These are phyloP conservation scores for Echinometra lucunter DNA, from an alignment of 53 echinoderm and acorn worm genomes.

Conservation along the genomic window DNA sequence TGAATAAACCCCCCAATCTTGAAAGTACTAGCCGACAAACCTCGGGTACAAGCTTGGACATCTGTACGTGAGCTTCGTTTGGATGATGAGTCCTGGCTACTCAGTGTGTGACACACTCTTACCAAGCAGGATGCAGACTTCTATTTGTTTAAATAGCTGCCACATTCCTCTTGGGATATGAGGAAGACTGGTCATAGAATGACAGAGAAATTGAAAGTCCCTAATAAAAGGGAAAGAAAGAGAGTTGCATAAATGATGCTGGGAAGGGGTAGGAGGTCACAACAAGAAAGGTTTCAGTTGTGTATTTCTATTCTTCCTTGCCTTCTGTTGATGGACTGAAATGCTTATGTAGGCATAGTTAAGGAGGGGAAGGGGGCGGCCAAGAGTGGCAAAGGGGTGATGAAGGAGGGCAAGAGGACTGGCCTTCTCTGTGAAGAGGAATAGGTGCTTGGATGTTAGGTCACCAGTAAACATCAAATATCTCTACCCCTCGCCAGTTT, in stretches of 20 bases:
- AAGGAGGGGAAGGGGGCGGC: too few species aligned
- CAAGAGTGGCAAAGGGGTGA: neutral
- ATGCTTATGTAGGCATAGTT: too few species aligned
- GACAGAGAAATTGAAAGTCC: neutral
- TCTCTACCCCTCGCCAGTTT: too few species aligned
- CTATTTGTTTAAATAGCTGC: conserved; percentile 54
- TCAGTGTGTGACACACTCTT: conserved; percentile 43
- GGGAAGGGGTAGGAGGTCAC: neutral
- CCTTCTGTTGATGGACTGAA: too few species aligned
- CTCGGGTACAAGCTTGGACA: neutral
- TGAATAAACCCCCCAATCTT: neutral
- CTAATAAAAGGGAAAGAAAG: conserved; percentile 3
- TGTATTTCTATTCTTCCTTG: too few species aligned
- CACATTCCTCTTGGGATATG: neutral
- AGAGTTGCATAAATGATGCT: neutral
- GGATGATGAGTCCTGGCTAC: neutral
- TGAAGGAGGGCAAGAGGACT: neutral
- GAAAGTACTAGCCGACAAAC: neutral
- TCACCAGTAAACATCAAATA: too few species aligned
- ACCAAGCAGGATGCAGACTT: conserved; percentile 36
- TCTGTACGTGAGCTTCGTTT: neutral
- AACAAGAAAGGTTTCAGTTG: too few species aligned
- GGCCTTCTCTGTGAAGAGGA: too few species aligned
- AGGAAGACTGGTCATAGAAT: neutral
- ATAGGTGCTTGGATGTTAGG: too few species aligned